These are phyloP conservation scores for Ammospiza nelsoni DNA, from an alignment of 2,113 vertebrate genomes.

Conservation along the genomic window DNA sequence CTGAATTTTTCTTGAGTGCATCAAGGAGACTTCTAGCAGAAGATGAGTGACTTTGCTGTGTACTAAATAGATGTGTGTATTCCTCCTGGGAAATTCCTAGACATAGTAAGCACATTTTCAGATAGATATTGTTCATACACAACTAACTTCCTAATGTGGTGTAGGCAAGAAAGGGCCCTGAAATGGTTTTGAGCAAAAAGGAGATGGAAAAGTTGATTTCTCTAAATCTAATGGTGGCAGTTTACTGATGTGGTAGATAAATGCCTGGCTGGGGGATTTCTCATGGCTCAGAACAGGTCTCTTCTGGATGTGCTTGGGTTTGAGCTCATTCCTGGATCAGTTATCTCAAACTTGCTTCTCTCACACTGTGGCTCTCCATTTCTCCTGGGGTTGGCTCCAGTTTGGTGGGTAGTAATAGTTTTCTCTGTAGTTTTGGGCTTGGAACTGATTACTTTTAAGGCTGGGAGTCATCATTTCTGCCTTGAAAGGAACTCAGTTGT, in stretches of 20 bases:
- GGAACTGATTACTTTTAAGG: neutral
- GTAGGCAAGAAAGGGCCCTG: neutral
- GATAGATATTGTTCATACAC: neutral
- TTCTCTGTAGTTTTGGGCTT: neutral
- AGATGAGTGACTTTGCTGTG: neutral
- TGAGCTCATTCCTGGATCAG: neutral
- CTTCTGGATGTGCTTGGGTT: neutral
- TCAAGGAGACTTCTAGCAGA: neutral
- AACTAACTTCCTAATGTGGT: fast-evolving
- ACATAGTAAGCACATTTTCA: fast-evolving
- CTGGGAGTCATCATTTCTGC: neutral
- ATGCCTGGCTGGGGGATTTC: neutral
- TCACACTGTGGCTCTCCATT: neutral
- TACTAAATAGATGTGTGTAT: neutral
- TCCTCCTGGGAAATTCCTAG: neutral
- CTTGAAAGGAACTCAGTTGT: neutral
- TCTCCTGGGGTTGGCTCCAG: neutral
- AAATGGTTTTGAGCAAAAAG: neutral
- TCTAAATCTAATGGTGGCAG: neutral
- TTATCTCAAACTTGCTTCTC: neutral
- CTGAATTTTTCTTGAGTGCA: neutral
- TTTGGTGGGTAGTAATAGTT: neutral
- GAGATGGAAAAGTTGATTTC: neutral
- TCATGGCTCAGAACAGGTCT: neutral
- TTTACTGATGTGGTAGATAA: neutral